phyloP scores from a whole-genome alignment of 1,140 invertebrate genomes.

The Trachelipus rathkii region DNA sequence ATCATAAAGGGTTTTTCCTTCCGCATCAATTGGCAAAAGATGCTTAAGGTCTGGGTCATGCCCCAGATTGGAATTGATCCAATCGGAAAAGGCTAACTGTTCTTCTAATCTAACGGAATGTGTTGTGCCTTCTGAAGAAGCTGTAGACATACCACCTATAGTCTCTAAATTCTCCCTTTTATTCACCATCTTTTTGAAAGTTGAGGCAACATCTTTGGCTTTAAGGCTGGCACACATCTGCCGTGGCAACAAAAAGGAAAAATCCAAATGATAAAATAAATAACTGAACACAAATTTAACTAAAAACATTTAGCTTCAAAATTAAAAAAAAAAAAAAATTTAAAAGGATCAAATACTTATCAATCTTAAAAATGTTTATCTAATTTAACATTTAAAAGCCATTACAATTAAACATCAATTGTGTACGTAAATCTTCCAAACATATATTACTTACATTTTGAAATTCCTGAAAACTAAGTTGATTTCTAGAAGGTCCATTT shows the following conservation, averaged over 20 bases:
- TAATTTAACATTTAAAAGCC: too few relatives aligned
- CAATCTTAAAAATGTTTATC: too few relatives aligned
- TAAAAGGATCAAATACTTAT: too few relatives aligned
- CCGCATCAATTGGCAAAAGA: slow-evolving; percentile 82
- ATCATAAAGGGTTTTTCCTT: slow-evolving; percentile 80
- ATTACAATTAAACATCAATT: too few relatives aligned
- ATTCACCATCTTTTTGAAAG: slow-evolving; percentile 86
- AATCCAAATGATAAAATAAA: too few relatives aligned
- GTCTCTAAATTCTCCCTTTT: slow-evolving; percentile 91
- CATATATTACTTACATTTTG: slow-evolving; percentile 57
- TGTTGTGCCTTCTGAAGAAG: slow-evolving; percentile 68
- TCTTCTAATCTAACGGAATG: slow-evolving; percentile 92
- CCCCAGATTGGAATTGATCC: slow-evolving; percentile 92
- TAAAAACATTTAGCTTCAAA: too few relatives aligned
- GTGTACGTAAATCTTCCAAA: too few relatives aligned
- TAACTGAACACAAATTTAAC: too few relatives aligned
- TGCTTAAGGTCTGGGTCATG: slow-evolving; percentile 84
- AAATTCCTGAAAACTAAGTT: slow-evolving; percentile 79
- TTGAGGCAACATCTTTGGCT: slow-evolving; percentile 79
- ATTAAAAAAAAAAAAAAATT: too few relatives aligned
- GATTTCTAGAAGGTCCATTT: slow-evolving; percentile 61
- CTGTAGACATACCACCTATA: slow-evolving; percentile 87
- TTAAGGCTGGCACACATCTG: slow-evolving; percentile 83
- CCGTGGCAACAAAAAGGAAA: slow-evolving; percentile 40
- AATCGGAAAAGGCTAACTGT: slow-evolving; percentile 95